These are phyloP conservation scores for Lepidochitona cinerea DNA, from an alignment of 2,888 invertebrate species.

Conservation along the genomic window DNA sequence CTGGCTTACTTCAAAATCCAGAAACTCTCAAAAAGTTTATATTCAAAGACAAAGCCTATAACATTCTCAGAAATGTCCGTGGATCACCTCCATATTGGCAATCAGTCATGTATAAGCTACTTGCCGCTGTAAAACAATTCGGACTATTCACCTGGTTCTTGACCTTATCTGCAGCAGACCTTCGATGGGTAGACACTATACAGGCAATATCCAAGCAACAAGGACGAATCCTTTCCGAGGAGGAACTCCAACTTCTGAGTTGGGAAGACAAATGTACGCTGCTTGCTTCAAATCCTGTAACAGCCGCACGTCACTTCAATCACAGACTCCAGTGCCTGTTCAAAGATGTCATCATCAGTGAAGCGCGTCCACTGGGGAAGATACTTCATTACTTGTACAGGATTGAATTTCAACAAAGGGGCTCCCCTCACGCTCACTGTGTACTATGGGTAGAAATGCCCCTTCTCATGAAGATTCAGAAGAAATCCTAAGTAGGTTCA, in stretches of 20 bases:
- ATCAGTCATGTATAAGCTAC: not conserved
- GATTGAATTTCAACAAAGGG: too few species aligned
- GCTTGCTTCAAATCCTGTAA: not conserved
- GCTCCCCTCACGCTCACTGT: too few species aligned
- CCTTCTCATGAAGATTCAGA: too few species aligned
- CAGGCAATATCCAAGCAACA: not conserved
- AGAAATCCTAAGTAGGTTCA: too few species aligned
- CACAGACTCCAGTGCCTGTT: not conserved
- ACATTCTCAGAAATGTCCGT: not conserved
- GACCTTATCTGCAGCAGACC: not conserved
- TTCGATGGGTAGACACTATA: not conserved
- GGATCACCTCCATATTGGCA: conserved; percentile 12
- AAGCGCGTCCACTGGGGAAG: not conserved
- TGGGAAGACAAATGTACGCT: not conserved
- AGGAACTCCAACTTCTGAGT: not conserved
- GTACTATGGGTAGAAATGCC: too few species aligned
- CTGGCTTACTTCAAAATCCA: conserved; percentile 19
- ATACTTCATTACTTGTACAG: too few species aligned
- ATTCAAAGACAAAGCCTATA: not conserved
- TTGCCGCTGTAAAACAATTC: not conserved
- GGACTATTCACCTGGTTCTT: not conserved
- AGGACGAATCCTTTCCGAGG: not conserved
- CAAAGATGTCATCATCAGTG: not conserved
- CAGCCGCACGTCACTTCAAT: not conserved
- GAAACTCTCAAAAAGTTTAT: not conserved